Conservation (phyloP, 2,888 invertebrate species). For the Xanthorhoe spadicearia region DNA sequence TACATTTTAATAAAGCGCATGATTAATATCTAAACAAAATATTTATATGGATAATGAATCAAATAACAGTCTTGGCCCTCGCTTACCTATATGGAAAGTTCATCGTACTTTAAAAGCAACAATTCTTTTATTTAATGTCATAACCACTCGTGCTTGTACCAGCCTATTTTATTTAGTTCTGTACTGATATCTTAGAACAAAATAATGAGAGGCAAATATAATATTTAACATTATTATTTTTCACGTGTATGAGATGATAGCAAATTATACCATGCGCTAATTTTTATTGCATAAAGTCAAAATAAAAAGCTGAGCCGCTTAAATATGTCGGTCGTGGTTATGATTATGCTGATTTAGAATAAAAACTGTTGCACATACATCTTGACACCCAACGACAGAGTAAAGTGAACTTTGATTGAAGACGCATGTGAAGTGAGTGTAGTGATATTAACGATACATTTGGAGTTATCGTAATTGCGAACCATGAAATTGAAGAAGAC, state of each 20-base stretch:
- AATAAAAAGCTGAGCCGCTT: slow-evolving; percentile 60
- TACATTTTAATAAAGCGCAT: slow-evolving; percentile 40
- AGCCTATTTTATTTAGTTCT: background rate
- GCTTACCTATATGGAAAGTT: slow-evolving; percentile 44
- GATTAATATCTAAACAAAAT: slow-evolving; percentile 51
- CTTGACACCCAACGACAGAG: slow-evolving; percentile 67
- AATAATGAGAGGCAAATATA: background rate
- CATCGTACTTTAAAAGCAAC: slow-evolving; percentile 41
- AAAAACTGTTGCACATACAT: slow-evolving; percentile 61
- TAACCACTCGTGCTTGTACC: background rate
- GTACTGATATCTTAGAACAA: background rate
- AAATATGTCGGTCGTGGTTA: slow-evolving; percentile 69
- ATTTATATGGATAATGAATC: slow-evolving; percentile 50
- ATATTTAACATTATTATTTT: background rate
- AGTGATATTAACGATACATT: slow-evolving; percentile 46
- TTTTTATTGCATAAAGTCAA: slow-evolving; percentile 67
- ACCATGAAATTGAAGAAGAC: slow-evolving; percentile 79
- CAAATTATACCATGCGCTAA: slow-evolving; percentile 55
- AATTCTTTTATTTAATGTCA: slow-evolving; percentile 13
- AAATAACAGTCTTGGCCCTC: slow-evolving; percentile 45
- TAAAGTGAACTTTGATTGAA: slow-evolving; percentile 58
- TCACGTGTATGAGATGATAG: slow-evolving; percentile 38
- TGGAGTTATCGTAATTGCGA: slow-evolving; percentile 48
- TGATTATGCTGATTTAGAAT: slow-evolving; percentile 72
- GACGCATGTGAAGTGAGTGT: slow-evolving; percentile 63